These are phyloP conservation scores for Gryllus bimaculatus DNA, from an alignment of 1,140 invertebrate genomes.

Conservation along the genomic window DNA sequence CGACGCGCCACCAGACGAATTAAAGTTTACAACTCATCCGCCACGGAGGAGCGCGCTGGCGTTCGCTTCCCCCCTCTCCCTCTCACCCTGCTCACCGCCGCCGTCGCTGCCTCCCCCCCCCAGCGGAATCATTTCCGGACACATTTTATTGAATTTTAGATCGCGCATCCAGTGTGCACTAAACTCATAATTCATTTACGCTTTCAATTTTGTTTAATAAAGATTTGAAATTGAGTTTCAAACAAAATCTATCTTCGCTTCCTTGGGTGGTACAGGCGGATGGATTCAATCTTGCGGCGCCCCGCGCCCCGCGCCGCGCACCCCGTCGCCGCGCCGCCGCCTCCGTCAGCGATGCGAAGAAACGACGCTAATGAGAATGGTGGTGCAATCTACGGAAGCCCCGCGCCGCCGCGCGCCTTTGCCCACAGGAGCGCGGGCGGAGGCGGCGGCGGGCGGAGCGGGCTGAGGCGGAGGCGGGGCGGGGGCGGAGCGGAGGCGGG, in stretches of 20 bases:
- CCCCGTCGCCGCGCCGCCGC: no score
- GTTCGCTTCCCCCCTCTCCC: background rate
- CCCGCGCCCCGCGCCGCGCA: no score
- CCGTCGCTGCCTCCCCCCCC: background rate
- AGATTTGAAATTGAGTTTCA: slow-evolving; percentile 5
- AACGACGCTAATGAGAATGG: background rate
- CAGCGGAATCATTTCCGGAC: background rate
- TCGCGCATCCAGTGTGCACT: background rate
- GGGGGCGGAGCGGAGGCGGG: no score
- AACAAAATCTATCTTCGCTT: background rate
- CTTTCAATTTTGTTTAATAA: slow-evolving; percentile 6
- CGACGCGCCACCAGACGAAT: background rate
- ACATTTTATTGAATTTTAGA: slow-evolving; percentile 6
- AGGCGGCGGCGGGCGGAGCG: no score
- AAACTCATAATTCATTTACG: background rate
- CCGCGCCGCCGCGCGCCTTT: no score
- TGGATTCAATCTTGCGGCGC: background rate
- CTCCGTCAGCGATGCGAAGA: background rate
- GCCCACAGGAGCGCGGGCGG: background rate
- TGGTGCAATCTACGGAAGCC: background rate
- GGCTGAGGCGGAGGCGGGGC: background rate
- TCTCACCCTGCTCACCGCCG: background rate
- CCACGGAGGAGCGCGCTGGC: background rate
- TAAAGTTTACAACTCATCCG: slow-evolving; percentile 4
- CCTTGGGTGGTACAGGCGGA: background rate